These are phyloP conservation scores for Otis tarda DNA, from an alignment of 2,113 vertebrate species.

Conservation along the genomic window DNA sequence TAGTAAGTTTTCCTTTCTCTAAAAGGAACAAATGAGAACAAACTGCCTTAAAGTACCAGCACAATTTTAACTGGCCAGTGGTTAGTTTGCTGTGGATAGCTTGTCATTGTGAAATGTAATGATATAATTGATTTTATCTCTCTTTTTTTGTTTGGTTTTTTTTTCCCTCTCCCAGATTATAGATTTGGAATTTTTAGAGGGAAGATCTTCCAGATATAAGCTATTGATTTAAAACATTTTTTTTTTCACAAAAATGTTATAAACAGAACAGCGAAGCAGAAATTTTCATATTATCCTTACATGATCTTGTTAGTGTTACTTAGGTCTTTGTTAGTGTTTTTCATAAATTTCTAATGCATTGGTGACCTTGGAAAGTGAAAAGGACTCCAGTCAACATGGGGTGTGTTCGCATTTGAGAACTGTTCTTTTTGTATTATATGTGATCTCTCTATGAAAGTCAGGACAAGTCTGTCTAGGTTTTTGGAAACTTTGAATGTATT, in stretches of 20 bases:
- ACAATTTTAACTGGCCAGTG: background rate
- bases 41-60: background rate
- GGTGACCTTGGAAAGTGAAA: background rate
- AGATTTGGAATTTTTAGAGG: background rate
- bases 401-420: background rate
- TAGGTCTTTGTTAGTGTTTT: background rate
- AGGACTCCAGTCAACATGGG: too few species aligned
- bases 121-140: background rate
- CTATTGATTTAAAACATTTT: background rate
- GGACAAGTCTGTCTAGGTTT: background rate
- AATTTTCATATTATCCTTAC: background rate
- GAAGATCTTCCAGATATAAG: background rate
- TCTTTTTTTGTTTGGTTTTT: too few species aligned
- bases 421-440: background rate
- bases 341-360: background rate
- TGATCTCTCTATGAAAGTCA: background rate
- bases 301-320: background rate
- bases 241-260: background rate
- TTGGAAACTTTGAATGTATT: background rate
- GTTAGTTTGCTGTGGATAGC: background rate
- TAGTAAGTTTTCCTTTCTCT: background rate
- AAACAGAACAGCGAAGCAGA: background rate
- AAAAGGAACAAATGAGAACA: background rate
- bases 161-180: background rate
- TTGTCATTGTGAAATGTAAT: background rate